Conservation (phyloP, 2,113 vertebrate species). For the Myxocyprinus asiaticus region DNA sequence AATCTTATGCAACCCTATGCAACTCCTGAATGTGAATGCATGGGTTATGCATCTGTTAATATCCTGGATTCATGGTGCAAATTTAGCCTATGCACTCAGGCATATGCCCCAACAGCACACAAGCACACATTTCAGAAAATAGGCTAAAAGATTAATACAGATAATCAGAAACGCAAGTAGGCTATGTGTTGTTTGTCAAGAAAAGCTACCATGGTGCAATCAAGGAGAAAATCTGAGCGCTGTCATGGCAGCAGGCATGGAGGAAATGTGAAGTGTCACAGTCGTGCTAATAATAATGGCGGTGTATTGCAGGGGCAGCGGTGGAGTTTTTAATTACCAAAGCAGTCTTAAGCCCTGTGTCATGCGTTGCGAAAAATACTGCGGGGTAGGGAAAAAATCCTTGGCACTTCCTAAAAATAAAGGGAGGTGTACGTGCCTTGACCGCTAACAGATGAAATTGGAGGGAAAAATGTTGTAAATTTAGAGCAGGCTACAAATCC, state of each 20-base stretch:
- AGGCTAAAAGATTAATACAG: not conserved
- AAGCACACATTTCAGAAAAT: not conserved
- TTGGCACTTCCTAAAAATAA: slow-evolving; percentile 75
- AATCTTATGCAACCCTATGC: not conserved
- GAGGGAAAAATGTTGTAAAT: no score
- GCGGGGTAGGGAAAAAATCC: slow-evolving; percentile 53
- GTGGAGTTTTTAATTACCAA: slow-evolving; percentile 66
- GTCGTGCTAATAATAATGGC: slow-evolving; percentile 63
- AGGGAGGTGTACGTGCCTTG: slow-evolving; percentile 69
- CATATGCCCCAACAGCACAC: not conserved
- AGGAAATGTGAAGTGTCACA: slow-evolving; percentile 58
- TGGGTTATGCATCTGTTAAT: not conserved
- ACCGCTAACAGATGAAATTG: slow-evolving; percentile 68
- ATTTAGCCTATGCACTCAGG: not conserved
- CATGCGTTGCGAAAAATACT: slow-evolving; percentile 55
- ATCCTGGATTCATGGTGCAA: not conserved
- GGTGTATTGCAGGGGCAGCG: slow-evolving; percentile 51
- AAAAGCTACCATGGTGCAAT: slow-evolving; percentile 11
- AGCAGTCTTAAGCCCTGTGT: slow-evolving; percentile 53
- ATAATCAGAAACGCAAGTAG: not conserved
- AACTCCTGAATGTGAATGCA: not conserved
- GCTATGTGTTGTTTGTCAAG: not conserved
- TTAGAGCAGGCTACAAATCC: slow-evolving; percentile 58
- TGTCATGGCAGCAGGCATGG: slow-evolving; percentile 57
- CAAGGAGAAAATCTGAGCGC: slow-evolving; percentile 52